These are phyloP conservation scores for Idaea aversata DNA, from an alignment of 2,888 invertebrate genomes.

Conservation along the genomic window DNA sequence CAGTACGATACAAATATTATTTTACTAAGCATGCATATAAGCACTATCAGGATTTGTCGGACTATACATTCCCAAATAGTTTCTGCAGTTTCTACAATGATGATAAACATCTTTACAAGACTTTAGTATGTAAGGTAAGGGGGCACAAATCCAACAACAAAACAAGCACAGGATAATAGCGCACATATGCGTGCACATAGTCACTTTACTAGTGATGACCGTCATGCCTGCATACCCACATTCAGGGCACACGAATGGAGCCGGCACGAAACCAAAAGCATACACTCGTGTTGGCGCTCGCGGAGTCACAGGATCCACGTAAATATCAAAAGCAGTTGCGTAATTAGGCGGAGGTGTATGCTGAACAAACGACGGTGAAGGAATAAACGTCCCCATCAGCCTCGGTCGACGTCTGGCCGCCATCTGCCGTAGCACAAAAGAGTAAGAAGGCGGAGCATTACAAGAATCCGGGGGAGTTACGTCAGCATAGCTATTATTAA, in stretches of 20 bases:
- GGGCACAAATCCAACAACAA: conserved; percentile 71
- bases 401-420: conserved; percentile 58
- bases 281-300: conserved; percentile 47
- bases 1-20: conserved; percentile 5
- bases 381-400: conserved; percentile 68
- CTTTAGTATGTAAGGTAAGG: conserved; percentile 62
- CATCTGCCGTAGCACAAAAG: conserved; percentile 68
- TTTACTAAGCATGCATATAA: not conserved
- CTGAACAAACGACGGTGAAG: conserved; percentile 68
- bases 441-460: conserved; percentile 70
- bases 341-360: conserved; percentile 71
- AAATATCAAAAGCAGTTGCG: conserved; percentile 68
- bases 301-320: conserved; percentile 56
- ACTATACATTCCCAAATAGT: conserved; percentile 66
- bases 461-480: conserved; percentile 60
- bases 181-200: conserved; percentile 67
- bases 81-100: conserved; percentile 68
- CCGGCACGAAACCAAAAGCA: conserved; percentile 60
- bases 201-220: conserved; percentile 53
- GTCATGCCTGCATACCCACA: conserved; percentile 68
- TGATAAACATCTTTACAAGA: conserved; percentile 76
- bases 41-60: conserved; percentile 58
- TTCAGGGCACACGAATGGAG: conserved; percentile 59
- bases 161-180: conserved; percentile 63
- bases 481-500: conserved; percentile 35